Evolutionary conservation across 2,797 vertebrate genomes (phyloP), one percentile per base, ranked within the genome.

Genomic region (Sphenopsis melanotis): DNA sequence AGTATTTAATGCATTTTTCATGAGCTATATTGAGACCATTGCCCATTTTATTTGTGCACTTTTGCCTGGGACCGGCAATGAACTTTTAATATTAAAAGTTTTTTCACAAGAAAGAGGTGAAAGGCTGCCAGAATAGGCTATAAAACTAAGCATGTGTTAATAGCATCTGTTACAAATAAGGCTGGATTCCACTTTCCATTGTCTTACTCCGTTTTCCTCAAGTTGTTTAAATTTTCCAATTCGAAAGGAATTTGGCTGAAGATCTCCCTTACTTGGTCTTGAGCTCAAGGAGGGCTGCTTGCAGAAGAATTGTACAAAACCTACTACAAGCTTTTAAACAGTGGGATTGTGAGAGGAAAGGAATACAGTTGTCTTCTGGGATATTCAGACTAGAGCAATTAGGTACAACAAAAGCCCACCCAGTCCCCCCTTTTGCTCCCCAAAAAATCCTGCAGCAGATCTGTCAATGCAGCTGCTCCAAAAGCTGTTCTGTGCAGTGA

Each of bases 81-180:
- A 83, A 68, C 80, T 78, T 90, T 46, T 66, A 78, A 57, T 56
- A 66, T 32, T 57, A 6, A 22, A 47, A 88, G 44, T 68, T 84
- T 79, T 87, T 94, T 63, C 72, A 87, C 39, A 87, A 93, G 83
- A 78, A 93, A 80, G 64, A 95, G 64, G 78, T 3, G 0, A 83
- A 83, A 59, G 53, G 27, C 44, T 89, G 90, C 86, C 89, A 93
- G 83, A 93, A 83, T 6, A 78, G 84, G 70, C 89, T 75, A 41
- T 78, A 94, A 95, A 90, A 91, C 87, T 65, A 72, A 83, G 83
- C 47, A 61, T 94, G 87, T 88, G 74, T 65, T 91, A 95, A 94
- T 44, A 82, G 88, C 93, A 96, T 96, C 94, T 97, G 91, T 84
- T 94, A 88, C 82, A 93, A 96, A 95, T 96, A 94, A 94, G 57